Conservation (phyloP, 2,797 vertebrate genomes). For the Iguana delicatissima region DNA sequence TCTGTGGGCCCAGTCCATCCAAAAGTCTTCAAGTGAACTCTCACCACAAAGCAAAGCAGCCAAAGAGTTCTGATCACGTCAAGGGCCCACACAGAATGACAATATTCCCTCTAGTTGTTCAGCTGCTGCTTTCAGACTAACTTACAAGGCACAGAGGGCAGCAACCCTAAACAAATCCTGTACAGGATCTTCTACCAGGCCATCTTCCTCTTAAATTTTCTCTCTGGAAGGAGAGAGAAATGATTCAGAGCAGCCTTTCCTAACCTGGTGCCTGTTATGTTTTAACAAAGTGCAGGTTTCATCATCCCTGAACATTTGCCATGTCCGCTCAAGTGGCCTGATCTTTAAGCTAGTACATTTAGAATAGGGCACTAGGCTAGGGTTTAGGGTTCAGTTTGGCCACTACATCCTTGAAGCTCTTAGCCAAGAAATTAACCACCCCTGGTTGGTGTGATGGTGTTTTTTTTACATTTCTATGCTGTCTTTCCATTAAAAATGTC, state of each 20-base stretch:
- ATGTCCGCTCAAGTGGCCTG: too few species aligned
- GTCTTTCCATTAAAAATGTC: too few species aligned
- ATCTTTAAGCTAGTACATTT: too few species aligned
- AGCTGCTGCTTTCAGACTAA: neutral
- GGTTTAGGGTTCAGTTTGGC: too few species aligned
- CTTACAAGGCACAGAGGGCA: neutral
- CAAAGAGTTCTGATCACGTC: neutral
- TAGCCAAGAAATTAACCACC: too few species aligned
- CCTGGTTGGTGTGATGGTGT: too few species aligned
- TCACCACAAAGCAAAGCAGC: neutral
- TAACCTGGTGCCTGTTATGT: too few species aligned
- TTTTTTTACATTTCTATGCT: too few species aligned
- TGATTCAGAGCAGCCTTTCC: neutral
- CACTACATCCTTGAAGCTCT: too few species aligned
- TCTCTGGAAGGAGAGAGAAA: neutral
- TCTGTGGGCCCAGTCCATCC: neutral
- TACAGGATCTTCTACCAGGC: neutral
- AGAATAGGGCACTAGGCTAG: too few species aligned
- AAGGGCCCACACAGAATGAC: neutral
- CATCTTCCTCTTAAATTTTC: neutral
- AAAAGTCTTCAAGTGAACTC: neutral
- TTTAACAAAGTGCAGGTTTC: too few species aligned
- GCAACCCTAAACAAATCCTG: neutral
- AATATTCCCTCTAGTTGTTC: neutral
- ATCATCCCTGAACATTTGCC: too few species aligned